A percentile compares a stretch with the other conserved stretches of the same genome.
These are phyloP conservation scores for Gobionotothen gibberifrons DNA, from an alignment of 2,797 vertebrate species.

Conservation along the genomic window DNA sequence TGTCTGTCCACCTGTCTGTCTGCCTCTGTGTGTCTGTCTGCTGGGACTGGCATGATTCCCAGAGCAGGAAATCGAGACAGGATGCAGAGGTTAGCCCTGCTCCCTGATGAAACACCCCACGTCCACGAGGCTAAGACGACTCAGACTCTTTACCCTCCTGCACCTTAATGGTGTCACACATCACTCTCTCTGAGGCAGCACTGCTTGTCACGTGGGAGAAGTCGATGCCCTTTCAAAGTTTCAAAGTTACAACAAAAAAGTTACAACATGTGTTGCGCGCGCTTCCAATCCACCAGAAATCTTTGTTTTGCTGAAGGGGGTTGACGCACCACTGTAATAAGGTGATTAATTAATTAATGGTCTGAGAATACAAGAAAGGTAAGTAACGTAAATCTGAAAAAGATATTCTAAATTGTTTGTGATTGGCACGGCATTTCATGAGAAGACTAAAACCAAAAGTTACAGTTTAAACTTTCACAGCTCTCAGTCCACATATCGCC, in stretches of 20 bases:
- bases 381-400: background rate
- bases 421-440: background rate
- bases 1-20: conserved; percentile 22
- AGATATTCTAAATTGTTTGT: background rate
- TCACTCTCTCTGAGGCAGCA: conserved; percentile 28
- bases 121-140: conserved; percentile 38
- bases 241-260: background rate
- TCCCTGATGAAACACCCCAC: conserved; percentile 51
- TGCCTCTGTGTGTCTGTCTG: conserved; percentile 52
- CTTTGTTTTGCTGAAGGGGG: conserved; percentile 33
- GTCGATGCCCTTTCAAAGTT: conserved; percentile 20
- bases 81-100: conserved; percentile 65
- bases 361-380: background rate
- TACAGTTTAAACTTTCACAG: no score
- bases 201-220: conserved; percentile 20
- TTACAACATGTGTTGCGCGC: conserved; percentile 53
- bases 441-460: no score
- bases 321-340: conserved; percentile 8
- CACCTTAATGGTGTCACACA: conserved; percentile 48
- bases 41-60: conserved; percentile 71
- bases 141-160: conserved; percentile 41
- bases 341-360: conserved; percentile 5
- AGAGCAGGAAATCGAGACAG: conserved; percentile 75
- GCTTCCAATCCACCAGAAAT: conserved; percentile 56
- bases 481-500: no score